Conservation (phyloP, 2,797 vertebrate species). For the Manis javanica region DNA sequence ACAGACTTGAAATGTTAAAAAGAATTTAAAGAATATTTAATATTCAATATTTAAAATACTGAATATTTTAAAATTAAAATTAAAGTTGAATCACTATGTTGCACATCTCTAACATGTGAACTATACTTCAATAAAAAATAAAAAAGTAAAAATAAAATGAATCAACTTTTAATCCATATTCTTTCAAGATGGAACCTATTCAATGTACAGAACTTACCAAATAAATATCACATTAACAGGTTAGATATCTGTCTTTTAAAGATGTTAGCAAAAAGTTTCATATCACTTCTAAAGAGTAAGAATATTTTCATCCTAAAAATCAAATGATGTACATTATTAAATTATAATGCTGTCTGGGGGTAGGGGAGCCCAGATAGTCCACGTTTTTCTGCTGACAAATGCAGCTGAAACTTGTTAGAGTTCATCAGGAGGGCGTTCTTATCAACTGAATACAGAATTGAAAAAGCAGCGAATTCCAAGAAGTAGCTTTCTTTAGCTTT, state of each 20-base stretch:
- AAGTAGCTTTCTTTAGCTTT: slow-evolving; percentile 48
- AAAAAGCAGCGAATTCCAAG: slow-evolving; percentile 55
- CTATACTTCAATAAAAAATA: too few relatives aligned
- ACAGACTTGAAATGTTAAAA: neutral
- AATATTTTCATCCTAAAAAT: slow-evolving; percentile 17
- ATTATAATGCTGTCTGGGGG: neutral
- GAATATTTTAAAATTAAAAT: too few relatives aligned
- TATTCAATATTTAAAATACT: too few relatives aligned
- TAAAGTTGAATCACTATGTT: too few relatives aligned
- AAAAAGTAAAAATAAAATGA: too few relatives aligned
- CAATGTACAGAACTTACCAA: neutral
- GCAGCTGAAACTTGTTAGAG: neutral
- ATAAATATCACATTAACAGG: neutral
- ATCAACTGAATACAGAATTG: slow-evolving; percentile 20
- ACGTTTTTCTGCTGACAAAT: slow-evolving; percentile 43
- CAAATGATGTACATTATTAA: slow-evolving; percentile 36
- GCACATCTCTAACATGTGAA: too few relatives aligned
- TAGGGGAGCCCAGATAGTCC: neutral
- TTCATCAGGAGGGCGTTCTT: slow-evolving; percentile 40
- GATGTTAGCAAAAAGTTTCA: slow-evolving; percentile 25
- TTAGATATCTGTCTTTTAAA: neutral
- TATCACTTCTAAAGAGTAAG: neutral
- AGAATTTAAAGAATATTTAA: too few relatives aligned
- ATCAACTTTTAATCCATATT: neutral
- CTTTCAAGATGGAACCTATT: slow-evolving; percentile 39